Percentiles rank a stretch among this genome's conserved stretches.
Conservation (phyloP, 2,888 invertebrate genomes). For the Smittia sp. region DNA sequence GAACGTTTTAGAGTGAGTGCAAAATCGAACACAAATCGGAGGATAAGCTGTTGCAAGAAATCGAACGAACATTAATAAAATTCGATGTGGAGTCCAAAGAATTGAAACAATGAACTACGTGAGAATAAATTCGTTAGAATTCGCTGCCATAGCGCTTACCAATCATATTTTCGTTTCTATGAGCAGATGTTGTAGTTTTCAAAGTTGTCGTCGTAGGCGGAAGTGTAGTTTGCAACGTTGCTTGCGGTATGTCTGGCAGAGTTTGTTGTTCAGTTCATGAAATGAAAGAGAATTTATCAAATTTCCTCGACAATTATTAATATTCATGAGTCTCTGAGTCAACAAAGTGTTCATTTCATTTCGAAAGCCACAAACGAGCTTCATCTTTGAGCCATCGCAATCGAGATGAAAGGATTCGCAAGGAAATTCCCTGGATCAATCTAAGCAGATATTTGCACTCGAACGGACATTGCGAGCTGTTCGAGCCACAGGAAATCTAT, state of each 20-base stretch:
- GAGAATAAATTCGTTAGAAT: too few relatives aligned
- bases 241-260: constrained; percentile 51
- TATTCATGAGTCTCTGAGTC: background rate
- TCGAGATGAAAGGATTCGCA: background rate
- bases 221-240: constrained; percentile 52
- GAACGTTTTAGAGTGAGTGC: constrained; percentile 1
- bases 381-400: constrained; percentile 3
- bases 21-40: constrained; percentile 2
- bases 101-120: background rate
- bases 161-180: constrained; percentile 34
- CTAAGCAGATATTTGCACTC: background rate
- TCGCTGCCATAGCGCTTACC: constrained; percentile 19
- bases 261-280: background rate
- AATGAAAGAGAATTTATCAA: constrained; percentile 1
- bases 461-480: background rate
- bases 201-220: constrained; percentile 47
- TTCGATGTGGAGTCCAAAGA: background rate
- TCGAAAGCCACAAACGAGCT: background rate
- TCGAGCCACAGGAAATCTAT: background rate
- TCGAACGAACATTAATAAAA: background rate
- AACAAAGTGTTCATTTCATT: background rate
- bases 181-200: constrained; percentile 11
- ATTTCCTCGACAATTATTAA: constrained; percentile 3
- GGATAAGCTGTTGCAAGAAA: background rate
- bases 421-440: too few relatives aligned